Percentiles rank a stretch among this genome's conserved stretches.
These are phyloP conservation scores for Belgica antarctica DNA, from an alignment of 2,888 invertebrate species.

Conservation along the genomic window DNA sequence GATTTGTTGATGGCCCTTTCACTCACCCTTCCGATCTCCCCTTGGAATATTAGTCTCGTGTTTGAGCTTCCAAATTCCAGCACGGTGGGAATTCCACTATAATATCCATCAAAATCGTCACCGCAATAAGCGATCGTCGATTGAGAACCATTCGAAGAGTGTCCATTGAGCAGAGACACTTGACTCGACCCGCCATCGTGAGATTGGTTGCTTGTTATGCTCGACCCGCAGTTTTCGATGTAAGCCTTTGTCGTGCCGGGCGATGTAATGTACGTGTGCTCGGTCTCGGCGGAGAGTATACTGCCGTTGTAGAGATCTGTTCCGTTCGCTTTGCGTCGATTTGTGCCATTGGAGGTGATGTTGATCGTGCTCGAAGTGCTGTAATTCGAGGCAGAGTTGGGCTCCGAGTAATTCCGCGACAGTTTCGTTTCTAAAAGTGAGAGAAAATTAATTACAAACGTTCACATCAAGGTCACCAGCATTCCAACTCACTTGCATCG, in stretches of 20 bases:
- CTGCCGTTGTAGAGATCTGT: constrained; percentile 35
- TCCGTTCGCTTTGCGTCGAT: background rate
- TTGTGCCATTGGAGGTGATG: background rate
- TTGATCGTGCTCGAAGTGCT: background rate
- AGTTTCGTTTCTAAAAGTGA: constrained; percentile 26
- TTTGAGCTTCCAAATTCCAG: constrained; percentile 60
- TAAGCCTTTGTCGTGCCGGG: constrained; percentile 24
- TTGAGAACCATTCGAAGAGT: constrained; percentile 34
- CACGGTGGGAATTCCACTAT: constrained; percentile 58
- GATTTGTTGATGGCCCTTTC: background rate
- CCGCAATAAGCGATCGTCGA: background rate
- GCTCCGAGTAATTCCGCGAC: constrained; percentile 29
- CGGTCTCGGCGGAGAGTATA: constrained; percentile 37
- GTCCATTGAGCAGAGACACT: constrained; percentile 26
- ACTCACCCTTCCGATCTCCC: constrained; percentile 61
- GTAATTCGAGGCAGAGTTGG: too few relatives aligned
- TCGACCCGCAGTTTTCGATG: constrained; percentile 31
- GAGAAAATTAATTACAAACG: background rate
- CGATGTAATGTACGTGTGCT: constrained; percentile 41
- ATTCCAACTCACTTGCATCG: background rate
- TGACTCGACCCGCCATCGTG: constrained; percentile 40
- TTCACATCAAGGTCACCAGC: background rate
- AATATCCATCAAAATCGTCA: constrained; percentile 49
- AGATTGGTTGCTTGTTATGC: constrained; percentile 6
- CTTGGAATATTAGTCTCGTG: constrained; percentile 62